These are phyloP conservation scores for Pseudomyrmex flavicornis DNA, from an alignment of 1,140 invertebrate genomes.

Conservation along the genomic window DNA sequence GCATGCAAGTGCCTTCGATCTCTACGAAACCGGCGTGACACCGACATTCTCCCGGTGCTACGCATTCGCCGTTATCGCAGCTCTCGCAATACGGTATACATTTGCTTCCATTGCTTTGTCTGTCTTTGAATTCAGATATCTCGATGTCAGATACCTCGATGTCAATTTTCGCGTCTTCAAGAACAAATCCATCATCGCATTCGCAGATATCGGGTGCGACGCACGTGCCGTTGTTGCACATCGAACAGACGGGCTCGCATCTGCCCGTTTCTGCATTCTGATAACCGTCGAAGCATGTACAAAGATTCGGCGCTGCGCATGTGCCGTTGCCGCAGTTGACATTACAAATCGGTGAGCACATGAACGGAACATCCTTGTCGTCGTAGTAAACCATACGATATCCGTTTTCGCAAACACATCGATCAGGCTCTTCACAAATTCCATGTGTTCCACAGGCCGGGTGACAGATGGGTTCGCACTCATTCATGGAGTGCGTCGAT, in stretches of 20 bases:
- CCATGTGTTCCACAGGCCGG: constrained; percentile 10
- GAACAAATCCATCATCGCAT: constrained; percentile 57
- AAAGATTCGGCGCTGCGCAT: constrained; percentile 18
- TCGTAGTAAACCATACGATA: constrained; percentile 20
- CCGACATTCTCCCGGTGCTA: constrained; percentile 71
- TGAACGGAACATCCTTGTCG: neutral
- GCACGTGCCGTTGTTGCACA: constrained; percentile 59
- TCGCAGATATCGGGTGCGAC: constrained; percentile 42
- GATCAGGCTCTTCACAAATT: constrained; percentile 31
- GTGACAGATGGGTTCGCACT: constrained; percentile 48
- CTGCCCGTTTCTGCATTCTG: neutral
- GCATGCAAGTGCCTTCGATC: constrained; percentile 57
- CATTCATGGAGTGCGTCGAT: neutral
- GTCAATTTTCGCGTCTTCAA: neutral
- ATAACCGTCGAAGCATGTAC: constrained; percentile 51
- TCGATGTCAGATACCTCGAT: constrained; percentile 66
- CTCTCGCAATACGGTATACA: constrained; percentile 70
- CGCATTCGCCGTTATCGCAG: constrained; percentile 75
- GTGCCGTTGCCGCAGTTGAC: constrained; percentile 46
- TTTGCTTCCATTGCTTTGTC: neutral
- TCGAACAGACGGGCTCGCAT: constrained; percentile 46
- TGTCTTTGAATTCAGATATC: constrained; percentile 76
- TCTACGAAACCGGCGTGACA: constrained; percentile 70
- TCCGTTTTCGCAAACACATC: constrained; percentile 25
- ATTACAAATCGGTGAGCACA: constrained; percentile 59